Conservation (phyloP, 2,113 vertebrate genomes). For the Chionodraco myersi region DNA sequence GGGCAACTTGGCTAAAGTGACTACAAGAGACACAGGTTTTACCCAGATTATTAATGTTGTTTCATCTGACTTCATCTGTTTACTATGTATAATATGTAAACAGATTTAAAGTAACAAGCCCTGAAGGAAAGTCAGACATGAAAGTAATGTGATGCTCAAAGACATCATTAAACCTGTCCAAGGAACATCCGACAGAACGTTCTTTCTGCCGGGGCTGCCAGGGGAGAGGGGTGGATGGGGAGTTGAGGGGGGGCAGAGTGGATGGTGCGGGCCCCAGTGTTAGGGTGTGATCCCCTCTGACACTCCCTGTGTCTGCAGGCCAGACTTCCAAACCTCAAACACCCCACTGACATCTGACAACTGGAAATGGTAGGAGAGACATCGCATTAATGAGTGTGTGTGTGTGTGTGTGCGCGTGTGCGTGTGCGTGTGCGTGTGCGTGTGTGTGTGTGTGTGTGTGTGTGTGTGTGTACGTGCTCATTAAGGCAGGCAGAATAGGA, state of each 20-base stretch:
- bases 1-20: too few relatives aligned
- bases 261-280: constrained; percentile 10
- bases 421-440: constrained; percentile 20
- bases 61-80: not conserved
- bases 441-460: constrained; percentile 5
- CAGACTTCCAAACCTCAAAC: constrained; percentile 49
- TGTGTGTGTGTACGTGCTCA: constrained; percentile 26
- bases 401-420: not conserved
- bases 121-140: not conserved
- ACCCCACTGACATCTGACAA: constrained; percentile 67
- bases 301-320: constrained; percentile 63
- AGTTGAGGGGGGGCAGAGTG: not conserved
- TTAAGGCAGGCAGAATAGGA: not conserved
- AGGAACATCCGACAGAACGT: not conserved
- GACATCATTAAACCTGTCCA: constrained; percentile 7
- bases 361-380: constrained; percentile 70
- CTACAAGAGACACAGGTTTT: not conserved
- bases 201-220: not conserved
- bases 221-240: not conserved
- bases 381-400: constrained; percentile 70
- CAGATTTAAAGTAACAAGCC: constrained; percentile 1
- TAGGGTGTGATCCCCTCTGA: constrained; percentile 63
- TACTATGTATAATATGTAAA: not conserved
- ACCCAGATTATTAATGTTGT: too few relatives aligned
- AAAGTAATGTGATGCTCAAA: constrained; percentile 1